Evolutionary conservation across 2,113 vertebrate genomes (phyloP).

Genomic region (Sinocyclocheilus anophthalmus): DNA sequence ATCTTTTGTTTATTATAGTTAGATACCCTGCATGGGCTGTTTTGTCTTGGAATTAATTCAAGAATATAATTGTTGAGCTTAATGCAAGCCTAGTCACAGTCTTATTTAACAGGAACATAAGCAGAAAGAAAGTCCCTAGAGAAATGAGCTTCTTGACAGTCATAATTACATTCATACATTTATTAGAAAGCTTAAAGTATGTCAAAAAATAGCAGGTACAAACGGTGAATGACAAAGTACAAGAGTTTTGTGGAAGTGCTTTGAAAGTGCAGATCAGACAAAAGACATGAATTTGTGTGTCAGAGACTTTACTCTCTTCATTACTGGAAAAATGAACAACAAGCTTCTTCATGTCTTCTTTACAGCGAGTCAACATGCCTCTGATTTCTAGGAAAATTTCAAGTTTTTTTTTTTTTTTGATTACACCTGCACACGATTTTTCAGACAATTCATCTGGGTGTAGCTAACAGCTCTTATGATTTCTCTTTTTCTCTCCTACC

Average conservation of each 20-base stretch:
- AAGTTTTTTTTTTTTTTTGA: conserved; percentile 5
- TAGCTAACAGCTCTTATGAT: conserved; percentile 13
- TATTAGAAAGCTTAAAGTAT: not conserved
- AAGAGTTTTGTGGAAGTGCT: not conserved
- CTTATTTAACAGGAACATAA: conserved; percentile 15
- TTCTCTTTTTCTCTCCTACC: not conserved
- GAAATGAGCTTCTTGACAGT: not conserved
- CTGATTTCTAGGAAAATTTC: not conserved
- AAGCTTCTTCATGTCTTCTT: not conserved
- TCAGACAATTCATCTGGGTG: not conserved
- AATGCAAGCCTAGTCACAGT: not conserved
- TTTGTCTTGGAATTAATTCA: conserved; percentile 25
- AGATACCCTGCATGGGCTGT: conserved; percentile 19
- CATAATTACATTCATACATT: conserved; percentile 19
- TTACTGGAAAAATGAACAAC: not conserved
- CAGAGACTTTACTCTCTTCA: not conserved
- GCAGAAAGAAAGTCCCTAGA: conserved; percentile 2
- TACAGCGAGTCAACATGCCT: not conserved
- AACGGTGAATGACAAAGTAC: not conserved
- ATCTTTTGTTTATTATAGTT: conserved; percentile 13
- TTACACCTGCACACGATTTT: not conserved
- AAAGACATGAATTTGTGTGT: not conserved
- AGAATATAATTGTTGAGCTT: conserved; percentile 28
- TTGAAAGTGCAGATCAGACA: not conserved
- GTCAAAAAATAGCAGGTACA: not conserved